phyloP scores from a whole-genome alignment of 2,797 vertebrate genomes.

The Xiphophorus birchmanni region DNA sequence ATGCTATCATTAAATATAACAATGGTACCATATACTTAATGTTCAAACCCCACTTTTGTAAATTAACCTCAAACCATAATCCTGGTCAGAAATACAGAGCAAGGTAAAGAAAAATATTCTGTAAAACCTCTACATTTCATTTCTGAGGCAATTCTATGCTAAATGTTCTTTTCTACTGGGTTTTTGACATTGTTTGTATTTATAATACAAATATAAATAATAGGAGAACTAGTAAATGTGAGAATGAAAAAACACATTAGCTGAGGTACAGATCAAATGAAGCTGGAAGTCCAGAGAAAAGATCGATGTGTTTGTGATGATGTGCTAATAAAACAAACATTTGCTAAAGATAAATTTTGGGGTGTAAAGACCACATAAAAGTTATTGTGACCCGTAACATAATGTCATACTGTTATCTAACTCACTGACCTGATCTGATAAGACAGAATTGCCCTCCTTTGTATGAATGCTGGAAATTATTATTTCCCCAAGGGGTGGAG shows the following conservation, averaged over 20 bases:
- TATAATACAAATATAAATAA: not conserved
- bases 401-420: slow-evolving; percentile 46
- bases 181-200: not conserved
- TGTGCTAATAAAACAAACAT: slow-evolving; percentile 53
- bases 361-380: slow-evolving; percentile 50
- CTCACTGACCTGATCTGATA: slow-evolving; percentile 29
- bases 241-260: not conserved
- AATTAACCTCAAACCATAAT: not conserved
- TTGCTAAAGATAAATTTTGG: slow-evolving; percentile 41
- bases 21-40: not conserved
- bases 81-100: not conserved
- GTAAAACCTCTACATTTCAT: not conserved
- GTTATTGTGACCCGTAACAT: slow-evolving; percentile 56
- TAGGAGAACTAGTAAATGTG: not conserved
- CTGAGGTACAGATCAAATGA: not conserved
- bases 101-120: not conserved
- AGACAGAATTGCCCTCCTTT: not conserved
- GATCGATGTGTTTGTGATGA: slow-evolving; percentile 19
- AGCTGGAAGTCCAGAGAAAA: slow-evolving; percentile 1
- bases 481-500: slow-evolving; percentile 29
- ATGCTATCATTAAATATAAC: not conserved
- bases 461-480: not conserved
- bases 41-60: not conserved
- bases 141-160: not conserved
- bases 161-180: not conserved